A percentile compares a stretch with the other conserved stretches of the same genome.
phyloP scores from a whole-genome alignment of 2,113 vertebrate genomes.

The Pseudorhombus dupliciocellatus region DNA sequence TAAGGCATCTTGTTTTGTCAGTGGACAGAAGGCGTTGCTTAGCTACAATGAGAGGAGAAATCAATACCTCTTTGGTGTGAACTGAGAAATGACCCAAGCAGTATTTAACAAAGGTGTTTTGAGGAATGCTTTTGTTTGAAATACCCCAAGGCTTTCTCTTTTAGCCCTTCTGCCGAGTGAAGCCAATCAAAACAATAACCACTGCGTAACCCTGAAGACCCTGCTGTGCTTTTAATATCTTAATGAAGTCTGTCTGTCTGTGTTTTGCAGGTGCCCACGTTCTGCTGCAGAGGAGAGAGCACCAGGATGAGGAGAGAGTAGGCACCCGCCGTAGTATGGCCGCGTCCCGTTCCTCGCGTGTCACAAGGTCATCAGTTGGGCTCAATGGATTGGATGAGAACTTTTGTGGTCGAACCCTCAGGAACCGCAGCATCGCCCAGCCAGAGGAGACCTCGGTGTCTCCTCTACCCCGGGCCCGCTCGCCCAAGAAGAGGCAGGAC shows the following conservation, averaged over 20 bases:
- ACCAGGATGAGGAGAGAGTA: constrained; percentile 95
- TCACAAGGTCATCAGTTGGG: constrained; percentile 99
- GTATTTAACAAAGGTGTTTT: constrained; percentile 48
- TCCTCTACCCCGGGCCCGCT: constrained; percentile 90
- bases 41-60: constrained; percentile 59
- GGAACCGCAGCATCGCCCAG: constrained; percentile 99
- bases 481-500: constrained; percentile 92
- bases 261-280: constrained; percentile 89
- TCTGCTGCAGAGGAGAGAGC: constrained; percentile 89
- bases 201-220: not conserved
- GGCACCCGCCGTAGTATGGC: constrained; percentile 98
- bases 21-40: constrained; percentile 60
- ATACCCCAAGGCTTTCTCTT: not conserved
- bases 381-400: constrained; percentile 99
- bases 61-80: constrained; percentile 55
- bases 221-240: constrained; percentile 1
- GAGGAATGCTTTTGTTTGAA: constrained; percentile 38
- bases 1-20: constrained; percentile 30
- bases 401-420: constrained; percentile 98
- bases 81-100: constrained; percentile 47
- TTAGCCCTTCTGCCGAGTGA: not conserved
- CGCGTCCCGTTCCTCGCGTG: constrained; percentile 98
- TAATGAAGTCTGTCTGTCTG: constrained; percentile 47
- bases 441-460: constrained; percentile 91
- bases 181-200: not conserved